These are phyloP conservation scores for Ammodytes dubius DNA, from an alignment of 2,113 vertebrate genomes.

Conservation along the genomic window DNA sequence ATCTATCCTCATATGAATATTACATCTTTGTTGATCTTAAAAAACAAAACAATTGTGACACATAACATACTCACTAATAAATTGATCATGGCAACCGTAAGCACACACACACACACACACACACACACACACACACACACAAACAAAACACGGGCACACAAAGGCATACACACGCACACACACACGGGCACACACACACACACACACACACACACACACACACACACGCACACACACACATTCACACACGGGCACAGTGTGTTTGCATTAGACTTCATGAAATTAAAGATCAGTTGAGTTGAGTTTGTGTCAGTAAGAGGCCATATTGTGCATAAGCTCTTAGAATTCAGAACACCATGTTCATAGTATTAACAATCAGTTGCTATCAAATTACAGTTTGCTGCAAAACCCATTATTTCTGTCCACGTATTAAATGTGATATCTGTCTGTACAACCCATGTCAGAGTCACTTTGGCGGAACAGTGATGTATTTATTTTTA, in stretches of 20 bases:
- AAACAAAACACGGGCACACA: not conserved
- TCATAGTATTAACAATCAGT: conserved; percentile 56
- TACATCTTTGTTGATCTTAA: conserved; percentile 15
- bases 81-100: conserved; percentile 7
- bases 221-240: not conserved
- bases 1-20: not conserved
- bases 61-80: conserved; percentile 1
- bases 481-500: conserved; percentile 79
- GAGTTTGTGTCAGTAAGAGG: conserved; percentile 22
- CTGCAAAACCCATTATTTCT: conserved; percentile 76
- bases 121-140: not conserved
- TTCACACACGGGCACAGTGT: not conserved
- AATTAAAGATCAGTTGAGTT: conserved; percentile 16
- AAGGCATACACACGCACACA: not conserved
- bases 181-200: too few species aligned
- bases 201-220: not conserved
- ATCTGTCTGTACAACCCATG: conserved; percentile 73
- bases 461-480: conserved; percentile 74
- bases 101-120: not conserved
- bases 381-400: conserved; percentile 73
- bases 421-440: conserved; percentile 71
- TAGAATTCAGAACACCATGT: conserved; percentile 48
- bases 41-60: conserved; percentile 16
- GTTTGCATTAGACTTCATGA: conserved; percentile 39
- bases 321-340: conserved; percentile 37